Base-by-base conservation (phyloP, 2,888 invertebrate genomes). In the Anorthoa munda region DNA sequence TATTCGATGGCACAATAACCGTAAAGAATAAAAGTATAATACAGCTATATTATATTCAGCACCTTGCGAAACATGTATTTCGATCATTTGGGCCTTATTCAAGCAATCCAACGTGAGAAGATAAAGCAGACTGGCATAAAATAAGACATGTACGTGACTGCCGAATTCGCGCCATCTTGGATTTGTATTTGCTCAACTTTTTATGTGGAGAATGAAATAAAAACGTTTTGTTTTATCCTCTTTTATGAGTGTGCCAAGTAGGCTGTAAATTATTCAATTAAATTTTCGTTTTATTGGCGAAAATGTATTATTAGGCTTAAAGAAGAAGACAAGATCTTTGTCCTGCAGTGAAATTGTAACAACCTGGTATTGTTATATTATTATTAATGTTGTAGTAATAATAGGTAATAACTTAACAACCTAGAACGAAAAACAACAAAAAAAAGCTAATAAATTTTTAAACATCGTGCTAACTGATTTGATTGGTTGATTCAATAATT, bases 61-160 rank as follows among this genome's bases (percentile, higher is more conserved):
- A 73, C 48, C 67, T 70, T 63, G 17, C 56, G 45, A 71, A 66
- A 79, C 50, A 74, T 77, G 66, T 79, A 79, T 82, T 73, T 70
- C 68, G 67, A 75, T 73, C 63, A 70, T 77, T 85, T 70, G 70
- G 64, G 63, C 55, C 72, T 61, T 85, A 78, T 83, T 85, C 72
- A 75, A 85, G 75, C 66, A 64, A 78, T 74, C 56, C 73, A 73
- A 81, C 75, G 77, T 72, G 68, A 51, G 63, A 73, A 84, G 73
- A 86, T 82, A 85, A 84, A 82, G 21, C 76, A 75, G 66, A 71
- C 77, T 77, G 84, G 78, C 77, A n/a, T 82, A 71, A 82, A 86
- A 86, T 82, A 86, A 84, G 75, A 82, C 56, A 59, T 23, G 75
- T 72, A 86, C 85, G 86, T 85, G 85, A 79, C 75, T 77, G 50